phyloP scores from a whole-genome alignment of 2,113 vertebrate species.

The Podarcis muralis region DNA sequence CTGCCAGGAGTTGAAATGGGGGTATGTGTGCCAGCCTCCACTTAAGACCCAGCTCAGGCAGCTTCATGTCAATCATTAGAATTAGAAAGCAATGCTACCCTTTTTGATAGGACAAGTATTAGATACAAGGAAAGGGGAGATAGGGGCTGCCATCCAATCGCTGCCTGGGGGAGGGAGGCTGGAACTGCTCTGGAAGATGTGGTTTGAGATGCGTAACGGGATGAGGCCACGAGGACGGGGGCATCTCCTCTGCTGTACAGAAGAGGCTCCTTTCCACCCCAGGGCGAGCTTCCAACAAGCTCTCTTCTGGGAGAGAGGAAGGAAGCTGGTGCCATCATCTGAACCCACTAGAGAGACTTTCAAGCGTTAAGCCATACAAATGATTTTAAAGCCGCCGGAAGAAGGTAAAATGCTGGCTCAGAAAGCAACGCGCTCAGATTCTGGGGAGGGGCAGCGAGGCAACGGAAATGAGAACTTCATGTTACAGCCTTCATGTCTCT shows the following conservation, averaged over 20 bases:
- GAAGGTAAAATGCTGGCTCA: not conserved
- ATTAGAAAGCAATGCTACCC: not conserved
- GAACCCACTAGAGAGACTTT: not conserved
- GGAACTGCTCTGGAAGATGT: not conserved
- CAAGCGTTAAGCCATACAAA: slow-evolving; percentile 4
- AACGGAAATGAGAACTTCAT: not conserved
- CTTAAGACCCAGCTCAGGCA: not conserved
- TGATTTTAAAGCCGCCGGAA: not conserved
- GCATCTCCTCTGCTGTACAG: not conserved
- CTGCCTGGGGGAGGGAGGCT: not conserved
- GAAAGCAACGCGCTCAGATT: not conserved
- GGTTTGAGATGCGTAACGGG: not conserved
- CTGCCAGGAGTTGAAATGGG: not conserved
- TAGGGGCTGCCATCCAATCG: not conserved
- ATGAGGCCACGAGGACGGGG: not conserved
- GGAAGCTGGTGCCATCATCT: not conserved
- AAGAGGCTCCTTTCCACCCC: not conserved
- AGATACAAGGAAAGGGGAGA: not conserved
- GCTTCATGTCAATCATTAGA: not conserved
- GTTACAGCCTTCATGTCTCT: not conserved
- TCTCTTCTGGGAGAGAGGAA: not conserved
- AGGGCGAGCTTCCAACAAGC: not conserved
- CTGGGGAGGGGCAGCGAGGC: not conserved
- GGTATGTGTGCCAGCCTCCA: not conserved
- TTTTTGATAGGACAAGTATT: not conserved